phyloP scores from a whole-genome alignment of 2,797 vertebrate species.

The Pipistrellus pygmaeus region DNA sequence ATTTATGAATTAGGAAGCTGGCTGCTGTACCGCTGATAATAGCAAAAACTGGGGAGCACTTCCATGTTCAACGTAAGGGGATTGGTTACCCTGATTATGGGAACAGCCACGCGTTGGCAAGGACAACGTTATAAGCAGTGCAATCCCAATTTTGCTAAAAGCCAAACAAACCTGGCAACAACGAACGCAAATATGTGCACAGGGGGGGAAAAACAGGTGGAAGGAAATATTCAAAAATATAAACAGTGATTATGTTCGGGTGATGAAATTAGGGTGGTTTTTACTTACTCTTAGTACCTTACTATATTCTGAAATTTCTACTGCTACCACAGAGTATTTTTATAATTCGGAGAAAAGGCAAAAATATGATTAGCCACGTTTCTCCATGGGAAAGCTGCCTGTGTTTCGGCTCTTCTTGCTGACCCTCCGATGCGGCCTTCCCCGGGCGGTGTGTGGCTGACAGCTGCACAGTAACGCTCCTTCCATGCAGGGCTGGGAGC shows the following conservation, averaged over 20 bases:
- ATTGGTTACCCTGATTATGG: background rate
- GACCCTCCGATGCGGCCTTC: slow-evolving; percentile 44
- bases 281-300: background rate
- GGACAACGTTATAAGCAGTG: background rate
- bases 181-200: background rate
- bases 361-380: background rate
- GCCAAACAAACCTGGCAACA: background rate
- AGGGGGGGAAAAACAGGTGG: background rate
- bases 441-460: slow-evolving; percentile 43
- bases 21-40: background rate
- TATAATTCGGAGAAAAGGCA: slow-evolving; percentile 29
- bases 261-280: background rate
- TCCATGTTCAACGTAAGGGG: background rate
- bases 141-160: background rate
- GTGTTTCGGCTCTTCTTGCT: slow-evolving; percentile 33
- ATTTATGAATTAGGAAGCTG: background rate
- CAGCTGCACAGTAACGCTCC: slow-evolving; percentile 52
- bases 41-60: background rate
- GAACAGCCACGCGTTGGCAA: background rate
- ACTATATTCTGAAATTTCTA: slow-evolving; percentile 5
- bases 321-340: background rate
- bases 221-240: slow-evolving; percentile 25
- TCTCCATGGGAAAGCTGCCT: background rate
- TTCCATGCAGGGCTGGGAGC: slow-evolving; percentile 53
- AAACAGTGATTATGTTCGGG: background rate